These are phyloP conservation scores for Heliconius erato DNA, from an alignment of 2,888 invertebrate species.

Conservation along the genomic window DNA sequence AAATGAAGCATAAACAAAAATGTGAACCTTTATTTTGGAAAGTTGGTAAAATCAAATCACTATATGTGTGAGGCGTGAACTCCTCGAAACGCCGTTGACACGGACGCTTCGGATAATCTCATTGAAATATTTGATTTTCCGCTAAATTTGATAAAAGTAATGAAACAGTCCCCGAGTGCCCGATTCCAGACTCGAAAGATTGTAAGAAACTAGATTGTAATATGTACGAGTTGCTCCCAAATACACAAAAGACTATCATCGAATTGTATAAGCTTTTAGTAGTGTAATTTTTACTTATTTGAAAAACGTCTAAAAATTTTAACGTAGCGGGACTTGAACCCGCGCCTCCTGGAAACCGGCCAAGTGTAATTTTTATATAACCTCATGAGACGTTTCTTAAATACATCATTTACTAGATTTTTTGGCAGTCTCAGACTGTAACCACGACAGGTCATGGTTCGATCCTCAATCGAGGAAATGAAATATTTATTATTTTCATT, in stretches of 20 bases:
- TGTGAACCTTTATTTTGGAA: background rate
- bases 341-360: too few species aligned
- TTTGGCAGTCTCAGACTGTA: too few species aligned
- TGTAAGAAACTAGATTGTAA: constrained; percentile 35
- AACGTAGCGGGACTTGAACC: too few species aligned
- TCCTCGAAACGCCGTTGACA: constrained; percentile 50
- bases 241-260: background rate
- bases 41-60: constrained; percentile 25
- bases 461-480: too few species aligned
- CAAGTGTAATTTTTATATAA: background rate
- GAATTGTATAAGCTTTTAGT: background rate
- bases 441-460: too few species aligned
- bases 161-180: constrained; percentile 74
- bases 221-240: constrained; percentile 16
- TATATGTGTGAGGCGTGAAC: constrained; percentile 33
- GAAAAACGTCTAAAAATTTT: too few species aligned
- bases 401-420: background rate
- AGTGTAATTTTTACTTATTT: background rate
- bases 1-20: background rate
- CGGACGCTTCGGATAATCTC: constrained; percentile 77
- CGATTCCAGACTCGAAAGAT: constrained; percentile 41
- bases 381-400: background rate
- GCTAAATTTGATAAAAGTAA: constrained; percentile 85
- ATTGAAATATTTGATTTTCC: constrained; percentile 85
- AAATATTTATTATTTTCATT: too few species aligned